phyloP scores from a whole-genome alignment of 2,888 invertebrate genomes.

The Cataglyphis livida region DNA sequence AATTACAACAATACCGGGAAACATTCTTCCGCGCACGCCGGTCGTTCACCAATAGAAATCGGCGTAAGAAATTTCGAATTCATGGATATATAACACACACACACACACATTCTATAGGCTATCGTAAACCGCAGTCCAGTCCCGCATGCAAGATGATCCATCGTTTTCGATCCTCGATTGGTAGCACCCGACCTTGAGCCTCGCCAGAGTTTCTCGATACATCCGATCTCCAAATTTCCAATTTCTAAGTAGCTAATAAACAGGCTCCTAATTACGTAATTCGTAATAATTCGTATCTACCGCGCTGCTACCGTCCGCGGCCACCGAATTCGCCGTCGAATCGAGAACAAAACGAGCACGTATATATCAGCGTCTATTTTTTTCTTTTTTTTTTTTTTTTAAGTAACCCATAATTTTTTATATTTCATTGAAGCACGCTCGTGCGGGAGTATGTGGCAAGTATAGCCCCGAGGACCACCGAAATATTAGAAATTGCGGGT shows the following conservation, averaged over 20 bases:
- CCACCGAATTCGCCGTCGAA: slow-evolving; percentile 22
- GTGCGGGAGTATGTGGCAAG: background rate
- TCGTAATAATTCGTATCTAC: slow-evolving; percentile 39
- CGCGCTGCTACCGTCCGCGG: slow-evolving; percentile 46
- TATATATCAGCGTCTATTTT: background rate
- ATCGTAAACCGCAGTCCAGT: background rate
- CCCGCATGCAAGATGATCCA: background rate
- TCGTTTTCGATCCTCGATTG: slow-evolving; percentile 15
- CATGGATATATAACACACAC: background rate
- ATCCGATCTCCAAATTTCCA: slow-evolving; percentile 17
- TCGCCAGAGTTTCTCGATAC: background rate
- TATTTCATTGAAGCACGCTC: slow-evolving; percentile 38
- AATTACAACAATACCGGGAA: slow-evolving; percentile 74
- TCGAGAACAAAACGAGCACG: slow-evolving; percentile 31
- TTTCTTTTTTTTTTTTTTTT: background rate
- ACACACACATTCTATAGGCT: background rate
- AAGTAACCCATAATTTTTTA: slow-evolving; percentile 37
- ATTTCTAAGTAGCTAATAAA: slow-evolving; percentile 34
- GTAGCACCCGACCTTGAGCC: slow-evolving; percentile 22
- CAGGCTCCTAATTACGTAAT: slow-evolving; percentile 9
- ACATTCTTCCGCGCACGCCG: slow-evolving; percentile 68
- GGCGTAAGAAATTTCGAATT: slow-evolving; percentile 58
- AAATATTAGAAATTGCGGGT: slow-evolving; percentile 49
- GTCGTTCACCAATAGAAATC: slow-evolving; percentile 53
- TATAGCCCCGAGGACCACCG: background rate